These are phyloP conservation scores for Ariolimax columbianus DNA, from an alignment of 2,888 invertebrate species.

Conservation along the genomic window DNA sequence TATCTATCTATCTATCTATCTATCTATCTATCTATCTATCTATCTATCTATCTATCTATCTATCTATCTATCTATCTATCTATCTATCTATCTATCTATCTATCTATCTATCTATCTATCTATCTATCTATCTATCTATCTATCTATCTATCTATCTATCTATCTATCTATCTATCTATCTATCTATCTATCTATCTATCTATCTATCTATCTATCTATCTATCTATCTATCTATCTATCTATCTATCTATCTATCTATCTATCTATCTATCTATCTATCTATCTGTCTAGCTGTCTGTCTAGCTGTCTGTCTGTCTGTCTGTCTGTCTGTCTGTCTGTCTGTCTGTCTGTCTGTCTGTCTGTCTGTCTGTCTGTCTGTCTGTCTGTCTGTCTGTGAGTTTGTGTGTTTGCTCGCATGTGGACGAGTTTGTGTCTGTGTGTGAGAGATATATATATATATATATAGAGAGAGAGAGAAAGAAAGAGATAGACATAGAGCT, in stretches of 20 bases:
- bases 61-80: slow-evolving; percentile 2
- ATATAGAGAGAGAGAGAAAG: neutral
- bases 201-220: slow-evolving; percentile 19
- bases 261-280: slow-evolving; percentile 8
- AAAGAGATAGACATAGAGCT: neutral
- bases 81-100: slow-evolving; percentile 2
- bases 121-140: slow-evolving; percentile 4
- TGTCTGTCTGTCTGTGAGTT: slow-evolving; percentile 9
- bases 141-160: neutral
- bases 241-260: neutral
- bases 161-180: slow-evolving; percentile 14
- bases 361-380: slow-evolving; percentile 34
- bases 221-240: slow-evolving; percentile 2
- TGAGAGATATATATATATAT: slow-evolving; percentile 7
- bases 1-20: neutral
- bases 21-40: neutral
- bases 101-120: slow-evolving; percentile 2
- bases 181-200: slow-evolving; percentile 16
- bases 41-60: neutral
- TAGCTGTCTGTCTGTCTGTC: slow-evolving; percentile 2
- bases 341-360: slow-evolving; percentile 37
- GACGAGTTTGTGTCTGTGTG: neutral
- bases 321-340: slow-evolving; percentile 38
- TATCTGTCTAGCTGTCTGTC: slow-evolving; percentile 28
- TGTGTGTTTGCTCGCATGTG: too few relatives aligned